These are phyloP conservation scores for Lagocephalus sceleratus DNA, from an alignment of 2,797 vertebrate species.

Conservation along the genomic window DNA sequence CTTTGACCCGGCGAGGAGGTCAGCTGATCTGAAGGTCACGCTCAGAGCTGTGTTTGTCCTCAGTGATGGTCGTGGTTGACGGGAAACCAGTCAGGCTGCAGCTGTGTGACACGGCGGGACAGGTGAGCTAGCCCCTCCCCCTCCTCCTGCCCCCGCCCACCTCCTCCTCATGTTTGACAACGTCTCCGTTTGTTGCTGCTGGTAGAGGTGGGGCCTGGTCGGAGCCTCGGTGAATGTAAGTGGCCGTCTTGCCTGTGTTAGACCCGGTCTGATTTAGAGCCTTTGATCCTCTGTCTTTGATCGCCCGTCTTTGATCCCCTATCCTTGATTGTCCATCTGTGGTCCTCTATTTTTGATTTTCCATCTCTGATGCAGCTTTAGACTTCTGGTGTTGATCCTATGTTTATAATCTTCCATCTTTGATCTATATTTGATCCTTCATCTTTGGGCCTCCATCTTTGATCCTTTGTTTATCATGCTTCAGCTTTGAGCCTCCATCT, in stretches of 20 bases:
- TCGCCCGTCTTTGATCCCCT: too few species aligned
- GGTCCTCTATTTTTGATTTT: too few species aligned
- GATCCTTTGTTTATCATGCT: too few species aligned
- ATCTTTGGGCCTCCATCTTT: too few species aligned
- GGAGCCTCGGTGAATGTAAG: slow-evolving; percentile 67
- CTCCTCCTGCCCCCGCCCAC: too few species aligned
- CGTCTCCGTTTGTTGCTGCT: neutral
- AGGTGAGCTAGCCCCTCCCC: slow-evolving; percentile 48
- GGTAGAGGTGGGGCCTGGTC: slow-evolving; percentile 63
- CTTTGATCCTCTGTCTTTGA: too few species aligned
- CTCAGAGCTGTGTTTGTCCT: neutral
- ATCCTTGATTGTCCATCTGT: too few species aligned
- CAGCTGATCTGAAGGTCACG: neutral
- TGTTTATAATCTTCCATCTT: too few species aligned
- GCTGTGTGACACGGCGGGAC: slow-evolving; percentile 73
- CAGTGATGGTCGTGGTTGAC: slow-evolving; percentile 71
- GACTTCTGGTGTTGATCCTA: too few species aligned
- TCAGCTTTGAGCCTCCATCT: too few species aligned
- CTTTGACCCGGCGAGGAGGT: neutral
- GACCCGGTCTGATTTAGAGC: neutral
- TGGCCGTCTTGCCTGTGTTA: slow-evolving; percentile 19
- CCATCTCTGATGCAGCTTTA: too few species aligned
- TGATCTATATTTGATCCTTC: too few species aligned
- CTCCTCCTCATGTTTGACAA: neutral
- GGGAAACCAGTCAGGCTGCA: slow-evolving; percentile 76